phyloP scores from a whole-genome alignment of 2,888 invertebrate genomes.

The Pseudolycoriella hygida region DNA sequence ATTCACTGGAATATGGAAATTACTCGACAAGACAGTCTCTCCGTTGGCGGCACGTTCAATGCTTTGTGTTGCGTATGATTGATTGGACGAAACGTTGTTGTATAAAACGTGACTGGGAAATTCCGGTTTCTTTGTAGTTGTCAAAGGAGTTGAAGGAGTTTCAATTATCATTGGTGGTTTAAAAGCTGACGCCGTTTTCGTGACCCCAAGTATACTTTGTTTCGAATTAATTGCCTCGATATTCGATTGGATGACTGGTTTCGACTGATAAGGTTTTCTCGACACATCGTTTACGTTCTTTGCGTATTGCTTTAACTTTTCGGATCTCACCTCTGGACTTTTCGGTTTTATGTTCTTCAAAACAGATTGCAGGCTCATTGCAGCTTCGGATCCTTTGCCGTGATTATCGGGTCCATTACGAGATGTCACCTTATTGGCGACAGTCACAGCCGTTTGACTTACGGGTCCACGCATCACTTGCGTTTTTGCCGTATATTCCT shows the following conservation, averaged over 20 bases:
- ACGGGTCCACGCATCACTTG: slow-evolving; percentile 62
- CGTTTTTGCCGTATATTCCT: slow-evolving; percentile 43
- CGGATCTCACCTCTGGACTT: slow-evolving; percentile 18
- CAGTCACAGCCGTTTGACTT: slow-evolving; percentile 51
- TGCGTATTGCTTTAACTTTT: slow-evolving; percentile 10
- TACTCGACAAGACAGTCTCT: not conserved
- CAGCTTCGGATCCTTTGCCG: slow-evolving; percentile 31
- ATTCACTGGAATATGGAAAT: not conserved
- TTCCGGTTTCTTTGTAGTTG: slow-evolving; percentile 9
- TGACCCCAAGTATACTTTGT: not conserved
- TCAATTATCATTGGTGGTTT: slow-evolving; percentile 20
- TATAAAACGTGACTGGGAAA: slow-evolving; percentile 26
- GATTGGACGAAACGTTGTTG: slow-evolving; percentile 16
- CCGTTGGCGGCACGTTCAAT: not conserved
- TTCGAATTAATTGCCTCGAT: not conserved
- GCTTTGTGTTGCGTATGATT: not conserved
- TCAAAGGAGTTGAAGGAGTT: slow-evolving; percentile 22
- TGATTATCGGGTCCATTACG: slow-evolving; percentile 29
- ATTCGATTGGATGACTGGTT: not conserved
- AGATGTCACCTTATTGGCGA: slow-evolving; percentile 19
- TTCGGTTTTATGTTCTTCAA: slow-evolving; percentile 33
- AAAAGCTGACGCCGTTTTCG: not conserved
- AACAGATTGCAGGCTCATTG: slow-evolving; percentile 33
- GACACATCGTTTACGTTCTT: not conserved
- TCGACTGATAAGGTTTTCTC: not conserved